Evolutionary conservation across 53 echinoderm and acorn worm species (phyloP), one percentile per base, ranked within the genome.

Genomic region (Echinarachnius parma): DNA sequence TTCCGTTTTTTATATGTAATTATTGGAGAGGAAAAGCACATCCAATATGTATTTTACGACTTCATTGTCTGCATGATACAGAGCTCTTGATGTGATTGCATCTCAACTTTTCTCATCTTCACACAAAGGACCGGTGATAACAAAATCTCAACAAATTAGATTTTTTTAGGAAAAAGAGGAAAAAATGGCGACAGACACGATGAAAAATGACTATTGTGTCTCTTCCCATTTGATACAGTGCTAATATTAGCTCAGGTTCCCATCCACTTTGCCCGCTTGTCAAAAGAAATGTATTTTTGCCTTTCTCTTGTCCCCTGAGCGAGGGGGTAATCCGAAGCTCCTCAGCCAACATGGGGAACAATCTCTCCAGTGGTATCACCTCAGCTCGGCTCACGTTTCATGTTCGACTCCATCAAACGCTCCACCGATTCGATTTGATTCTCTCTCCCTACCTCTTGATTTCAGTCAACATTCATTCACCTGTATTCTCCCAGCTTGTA

Each of bases 121-220:
- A n/a, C n/a, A n/a, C n/a, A n/a, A n/a, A n/a, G n/a, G n/a, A n/a
- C n/a, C n/a, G n/a, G n/a, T n/a, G n/a, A n/a, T n/a, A n/a, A n/a
- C n/a, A n/a, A n/a, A n/a, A n/a, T n/a, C n/a, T n/a, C n/a, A n/a
- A n/a, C n/a, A n/a, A n/a, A n/a, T n/a, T n/a, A n/a, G n/a, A n/a
- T n/a, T n/a, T n/a, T n/a, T n/a, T n/a, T n/a, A n/a, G n/a, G n/a
- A n/a, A n/a, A n/a, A n/a, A n/a, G n/a, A n/a, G n/a, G n/a, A n/a
- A n/a, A n/a, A n/a, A n/a, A n/a, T n/a, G n/a, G n/a, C n/a, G n/a
- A n/a, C 44, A 65, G 65, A 65, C 46, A 45, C 46, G 28, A 65
- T 65, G 65, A 65, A 45, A 65, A 68, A 68, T 68, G 52, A 68
- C 68, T 32, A 68, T 68, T 68, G 68, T 68, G 21, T 52, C 50